Evolutionary conservation across 2,888 invertebrate species (phyloP).

Genomic region (Tenthredo livida): DNA sequence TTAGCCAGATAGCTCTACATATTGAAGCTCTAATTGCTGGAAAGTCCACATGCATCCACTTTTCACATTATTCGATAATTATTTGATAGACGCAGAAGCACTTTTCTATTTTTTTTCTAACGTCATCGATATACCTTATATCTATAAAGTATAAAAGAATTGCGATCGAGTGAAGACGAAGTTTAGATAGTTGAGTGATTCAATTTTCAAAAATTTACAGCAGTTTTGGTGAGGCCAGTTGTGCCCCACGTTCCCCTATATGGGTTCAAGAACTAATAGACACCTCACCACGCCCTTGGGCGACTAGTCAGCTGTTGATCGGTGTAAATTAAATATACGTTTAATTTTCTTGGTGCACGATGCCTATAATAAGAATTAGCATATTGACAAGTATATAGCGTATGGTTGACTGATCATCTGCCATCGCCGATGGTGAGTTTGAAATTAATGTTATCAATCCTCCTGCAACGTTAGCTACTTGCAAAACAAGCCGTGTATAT

Average conservation of each 20-base stretch:
- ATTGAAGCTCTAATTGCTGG: background rate
- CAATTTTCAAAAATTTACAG: too few species aligned
- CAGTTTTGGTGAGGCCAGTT: too few species aligned
- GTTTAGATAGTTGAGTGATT: too few species aligned
- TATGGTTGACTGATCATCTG: constrained; percentile 27
- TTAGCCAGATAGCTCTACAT: background rate
- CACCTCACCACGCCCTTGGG: constrained; percentile 27
- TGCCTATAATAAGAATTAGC: constrained; percentile 43
- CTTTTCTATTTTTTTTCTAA: too few species aligned
- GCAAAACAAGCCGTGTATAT: background rate
- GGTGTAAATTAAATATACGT: constrained; percentile 42
- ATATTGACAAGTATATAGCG: constrained; percentile 36
- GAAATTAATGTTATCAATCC: constrained; percentile 43
- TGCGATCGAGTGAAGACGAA: too few species aligned
- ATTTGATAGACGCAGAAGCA: background rate
- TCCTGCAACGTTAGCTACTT: background rate
- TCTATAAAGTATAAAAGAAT: too few species aligned
- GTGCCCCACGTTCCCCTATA: too few species aligned
- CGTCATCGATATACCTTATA: too few species aligned
- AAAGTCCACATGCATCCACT: background rate
- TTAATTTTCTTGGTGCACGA: constrained; percentile 30
- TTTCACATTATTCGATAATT: background rate
- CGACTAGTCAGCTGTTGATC: constrained; percentile 39
- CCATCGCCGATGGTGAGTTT: constrained; percentile 33
- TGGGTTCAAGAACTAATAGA: constrained; percentile 2